phyloP scores from a whole-genome alignment of 2,797 vertebrate species.

The Alfaro cultratus region DNA sequence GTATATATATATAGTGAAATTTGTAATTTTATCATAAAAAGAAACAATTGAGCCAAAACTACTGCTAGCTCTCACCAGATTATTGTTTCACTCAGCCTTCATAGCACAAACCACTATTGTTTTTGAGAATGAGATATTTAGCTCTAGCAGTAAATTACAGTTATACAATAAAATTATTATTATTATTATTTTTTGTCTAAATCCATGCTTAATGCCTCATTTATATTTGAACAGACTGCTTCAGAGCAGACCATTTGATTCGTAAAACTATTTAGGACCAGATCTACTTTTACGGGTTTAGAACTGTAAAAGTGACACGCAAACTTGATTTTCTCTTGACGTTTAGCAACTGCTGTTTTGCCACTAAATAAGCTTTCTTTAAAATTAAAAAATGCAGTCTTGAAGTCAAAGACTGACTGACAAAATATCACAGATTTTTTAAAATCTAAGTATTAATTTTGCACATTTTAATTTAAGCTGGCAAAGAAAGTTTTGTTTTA shows the following conservation, averaged over 20 bases:
- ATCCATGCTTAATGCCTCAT: background rate
- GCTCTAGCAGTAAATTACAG: background rate
- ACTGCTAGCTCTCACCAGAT: background rate
- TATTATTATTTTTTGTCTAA: background rate
- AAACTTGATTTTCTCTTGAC: background rate
- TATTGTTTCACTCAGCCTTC: background rate
- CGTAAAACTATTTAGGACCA: background rate
- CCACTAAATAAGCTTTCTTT: background rate
- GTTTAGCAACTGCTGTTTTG: background rate
- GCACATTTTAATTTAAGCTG: background rate
- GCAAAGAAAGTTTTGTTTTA: slow-evolving; percentile 1
- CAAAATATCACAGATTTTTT: background rate
- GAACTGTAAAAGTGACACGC: background rate
- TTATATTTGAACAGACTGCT: background rate
- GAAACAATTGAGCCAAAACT: background rate
- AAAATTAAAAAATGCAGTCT: background rate
- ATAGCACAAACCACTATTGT: background rate
- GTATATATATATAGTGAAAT: no score
- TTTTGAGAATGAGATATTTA: background rate
- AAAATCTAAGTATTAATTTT: background rate
- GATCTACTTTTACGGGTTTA: background rate
- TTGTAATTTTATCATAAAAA: background rate
- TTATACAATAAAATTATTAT: background rate
- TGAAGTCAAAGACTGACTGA: background rate
- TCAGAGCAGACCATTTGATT: background rate